Conservation (phyloP, 2,113 vertebrate species). For the Rhegmatorhina hoffmannsi region DNA sequence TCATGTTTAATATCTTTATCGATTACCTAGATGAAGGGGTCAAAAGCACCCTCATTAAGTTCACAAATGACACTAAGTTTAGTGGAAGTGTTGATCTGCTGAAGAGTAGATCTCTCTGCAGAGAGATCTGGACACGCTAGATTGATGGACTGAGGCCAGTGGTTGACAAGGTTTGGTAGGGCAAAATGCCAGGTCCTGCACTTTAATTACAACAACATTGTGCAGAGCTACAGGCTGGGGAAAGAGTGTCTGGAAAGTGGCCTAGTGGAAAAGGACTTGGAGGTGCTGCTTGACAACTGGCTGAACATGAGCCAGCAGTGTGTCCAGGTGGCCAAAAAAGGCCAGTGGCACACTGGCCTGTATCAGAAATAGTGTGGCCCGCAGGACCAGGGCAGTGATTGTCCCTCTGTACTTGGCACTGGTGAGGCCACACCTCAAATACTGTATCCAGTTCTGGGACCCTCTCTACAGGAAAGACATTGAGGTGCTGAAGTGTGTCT, state of each 20-base stretch:
- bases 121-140: neutral
- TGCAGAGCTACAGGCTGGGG: neutral
- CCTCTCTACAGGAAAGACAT: rapidly evolving
- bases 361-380: neutral
- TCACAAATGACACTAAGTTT: neutral
- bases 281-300: neutral
- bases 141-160: neutral
- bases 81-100: neutral
- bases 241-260: neutral
- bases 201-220: neutral
- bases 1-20: neutral
- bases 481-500: neutral
- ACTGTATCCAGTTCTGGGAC: neutral
- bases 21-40: neutral
- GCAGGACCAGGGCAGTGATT: neutral
- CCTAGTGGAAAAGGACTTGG: neutral
- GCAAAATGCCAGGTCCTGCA: neutral
- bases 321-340: rapidly evolving
- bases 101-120: neutral
- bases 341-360: neutral
- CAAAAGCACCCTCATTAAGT: rapidly evolving
- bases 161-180: neutral
- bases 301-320: neutral
- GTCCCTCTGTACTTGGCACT: no score
- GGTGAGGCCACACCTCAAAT: rapidly evolving